Evolutionary conservation across 1,140 invertebrate species (phyloP).

Genomic region (Aplysia californica): DNA sequence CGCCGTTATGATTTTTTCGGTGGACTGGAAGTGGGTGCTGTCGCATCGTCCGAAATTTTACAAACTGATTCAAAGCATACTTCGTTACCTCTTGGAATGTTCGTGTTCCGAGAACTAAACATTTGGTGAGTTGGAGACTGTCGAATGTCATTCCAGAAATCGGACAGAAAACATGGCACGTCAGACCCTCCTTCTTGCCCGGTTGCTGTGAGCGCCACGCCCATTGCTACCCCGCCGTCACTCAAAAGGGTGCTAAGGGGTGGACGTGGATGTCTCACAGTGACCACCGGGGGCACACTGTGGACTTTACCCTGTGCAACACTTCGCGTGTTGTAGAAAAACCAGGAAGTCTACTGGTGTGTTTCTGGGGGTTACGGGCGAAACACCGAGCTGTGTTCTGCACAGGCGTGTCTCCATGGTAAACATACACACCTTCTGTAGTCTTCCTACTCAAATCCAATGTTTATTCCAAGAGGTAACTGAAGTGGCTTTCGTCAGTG

Average conservation of each 20-base stretch:
- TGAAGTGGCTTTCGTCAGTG: no score
- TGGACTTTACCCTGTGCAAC: not conserved
- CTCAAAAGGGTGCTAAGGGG: constrained; percentile 4
- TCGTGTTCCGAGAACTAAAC: constrained; percentile 8
- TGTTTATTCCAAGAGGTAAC: no score
- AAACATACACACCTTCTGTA: not conserved
- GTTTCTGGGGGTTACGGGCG: constrained; percentile 3
- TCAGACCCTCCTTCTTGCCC: not conserved
- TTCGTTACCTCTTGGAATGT: constrained; percentile 21
- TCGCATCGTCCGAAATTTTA: not conserved
- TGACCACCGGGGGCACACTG: constrained; percentile 1
- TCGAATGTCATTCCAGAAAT: not conserved
- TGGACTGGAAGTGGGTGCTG: constrained; percentile 14
- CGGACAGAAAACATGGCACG: no score
- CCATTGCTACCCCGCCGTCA: constrained; percentile 11
- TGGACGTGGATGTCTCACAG: not conserved
- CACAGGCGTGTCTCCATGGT: not conserved
- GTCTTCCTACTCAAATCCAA: not conserved
- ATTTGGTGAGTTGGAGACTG: constrained; percentile 4
- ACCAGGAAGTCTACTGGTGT: not conserved
- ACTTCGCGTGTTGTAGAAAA: not conserved
- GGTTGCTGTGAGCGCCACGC: constrained; percentile 7
- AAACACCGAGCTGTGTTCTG: not conserved
- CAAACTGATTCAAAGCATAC: not conserved
- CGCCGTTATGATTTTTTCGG: not conserved